These are phyloP conservation scores for Harpalus rubripes DNA, from an alignment of 2,888 invertebrate genomes.

Conservation along the genomic window DNA sequence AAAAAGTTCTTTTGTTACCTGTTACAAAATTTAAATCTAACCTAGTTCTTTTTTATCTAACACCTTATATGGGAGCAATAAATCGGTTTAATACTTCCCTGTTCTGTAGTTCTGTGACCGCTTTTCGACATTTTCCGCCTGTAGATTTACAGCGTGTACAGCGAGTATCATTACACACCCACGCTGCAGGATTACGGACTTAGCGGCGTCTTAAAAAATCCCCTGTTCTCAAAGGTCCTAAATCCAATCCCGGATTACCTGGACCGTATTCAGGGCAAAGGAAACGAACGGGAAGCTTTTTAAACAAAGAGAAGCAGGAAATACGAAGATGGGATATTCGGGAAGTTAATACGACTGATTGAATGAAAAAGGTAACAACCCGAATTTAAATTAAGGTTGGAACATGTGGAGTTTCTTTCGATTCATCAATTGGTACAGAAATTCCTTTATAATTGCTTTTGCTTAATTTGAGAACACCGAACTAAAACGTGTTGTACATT, in stretches of 20 bases:
- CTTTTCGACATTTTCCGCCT: slow-evolving; percentile 58
- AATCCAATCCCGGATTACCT: slow-evolving; percentile 63
- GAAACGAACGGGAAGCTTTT: slow-evolving; percentile 6
- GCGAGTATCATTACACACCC: slow-evolving; percentile 62
- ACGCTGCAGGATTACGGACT: slow-evolving; percentile 62
- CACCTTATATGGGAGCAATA: slow-evolving; percentile 6
- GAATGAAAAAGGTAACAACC: neutral
- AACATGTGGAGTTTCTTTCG: neutral
- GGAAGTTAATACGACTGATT: neutral
- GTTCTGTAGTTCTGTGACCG: slow-evolving; percentile 19
- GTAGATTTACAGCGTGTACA: slow-evolving; percentile 59
- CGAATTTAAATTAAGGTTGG: neutral
- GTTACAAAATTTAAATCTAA: neutral
- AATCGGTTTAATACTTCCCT: slow-evolving; percentile 38
- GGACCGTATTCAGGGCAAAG: slow-evolving; percentile 5
- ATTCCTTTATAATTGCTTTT: no score
- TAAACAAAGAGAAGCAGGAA: slow-evolving; percentile 11
- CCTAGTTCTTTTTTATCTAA: neutral
- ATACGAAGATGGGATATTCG: neutral
- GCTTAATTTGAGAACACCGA: no score
- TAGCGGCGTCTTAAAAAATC: slow-evolving; percentile 60
- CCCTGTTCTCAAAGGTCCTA: slow-evolving; percentile 62
- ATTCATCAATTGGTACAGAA: neutral
- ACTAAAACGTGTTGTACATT: no score
- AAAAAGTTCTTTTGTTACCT: neutral